Conservation (phyloP, 1,140 invertebrate genomes). For the Drosophila sturtevanti region DNA sequence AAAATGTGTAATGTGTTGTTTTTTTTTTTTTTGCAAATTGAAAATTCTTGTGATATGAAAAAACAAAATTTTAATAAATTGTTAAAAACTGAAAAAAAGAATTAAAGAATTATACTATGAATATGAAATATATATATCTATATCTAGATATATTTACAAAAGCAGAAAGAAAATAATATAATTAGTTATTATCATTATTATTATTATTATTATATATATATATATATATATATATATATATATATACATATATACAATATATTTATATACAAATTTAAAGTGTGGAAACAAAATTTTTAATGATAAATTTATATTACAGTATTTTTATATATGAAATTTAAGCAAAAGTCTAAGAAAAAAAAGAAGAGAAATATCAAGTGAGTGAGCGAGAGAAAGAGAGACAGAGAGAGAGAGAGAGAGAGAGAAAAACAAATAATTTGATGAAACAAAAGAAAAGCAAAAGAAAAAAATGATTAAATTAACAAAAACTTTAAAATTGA, state of each 20-base stretch:
- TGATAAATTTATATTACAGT: slow-evolving; percentile 51
- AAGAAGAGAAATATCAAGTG: slow-evolving; percentile 23
- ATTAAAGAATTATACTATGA: slow-evolving; percentile 50
- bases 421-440: slow-evolving; percentile 33
- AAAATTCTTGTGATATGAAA: slow-evolving; percentile 79
- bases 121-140: slow-evolving; percentile 37
- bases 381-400: background rate
- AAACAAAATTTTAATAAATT: slow-evolving; percentile 66
- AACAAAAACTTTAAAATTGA: slow-evolving; percentile 45
- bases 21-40: slow-evolving; percentile 63
- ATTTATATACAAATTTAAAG: slow-evolving; percentile 62
- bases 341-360: background rate
- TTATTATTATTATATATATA: slow-evolving; percentile 32
- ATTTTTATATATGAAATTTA: slow-evolving; percentile 69
- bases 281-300: slow-evolving; percentile 29
- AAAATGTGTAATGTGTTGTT: slow-evolving; percentile 49
- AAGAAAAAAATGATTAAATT: slow-evolving; percentile 59
- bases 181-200: slow-evolving; percentile 9
- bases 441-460: slow-evolving; percentile 41
- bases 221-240: slow-evolving; percentile 53
- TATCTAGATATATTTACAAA: slow-evolving; percentile 41
- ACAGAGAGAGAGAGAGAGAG: slow-evolving; percentile 18
- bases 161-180: slow-evolving; percentile 20
- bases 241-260: slow-evolving; percentile 68
- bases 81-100: slow-evolving; percentile 54